A percentile compares a stretch with the other conserved stretches of the same genome.
These are phyloP conservation scores for Eupsittula cactorum DNA, from an alignment of 2,113 vertebrate species.

Conservation along the genomic window DNA sequence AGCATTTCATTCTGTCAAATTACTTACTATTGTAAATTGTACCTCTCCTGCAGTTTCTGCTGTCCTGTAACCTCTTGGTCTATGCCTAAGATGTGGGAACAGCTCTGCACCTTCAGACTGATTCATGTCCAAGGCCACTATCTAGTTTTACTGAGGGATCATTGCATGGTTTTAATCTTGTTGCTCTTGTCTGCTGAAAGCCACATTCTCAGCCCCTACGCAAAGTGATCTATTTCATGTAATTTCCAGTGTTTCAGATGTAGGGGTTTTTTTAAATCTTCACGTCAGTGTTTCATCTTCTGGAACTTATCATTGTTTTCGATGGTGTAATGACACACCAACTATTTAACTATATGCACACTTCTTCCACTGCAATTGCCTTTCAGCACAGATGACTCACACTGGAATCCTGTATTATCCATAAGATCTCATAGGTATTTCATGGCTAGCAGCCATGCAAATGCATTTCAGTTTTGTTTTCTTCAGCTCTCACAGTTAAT, in stretches of 20 bases:
- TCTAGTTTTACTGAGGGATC: not conserved
- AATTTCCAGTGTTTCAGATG: not conserved
- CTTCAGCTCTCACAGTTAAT: not conserved
- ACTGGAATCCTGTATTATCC: not conserved
- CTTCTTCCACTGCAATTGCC: not conserved
- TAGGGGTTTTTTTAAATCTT: not conserved
- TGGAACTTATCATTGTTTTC: not conserved
- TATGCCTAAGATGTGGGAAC: fast-evolving
- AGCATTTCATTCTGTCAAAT: not conserved
- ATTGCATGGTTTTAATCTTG: not conserved
- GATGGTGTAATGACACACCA: not conserved
- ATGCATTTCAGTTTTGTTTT: not conserved
- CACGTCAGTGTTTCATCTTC: not conserved
- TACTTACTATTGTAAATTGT: not conserved
- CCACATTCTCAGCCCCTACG: not conserved
- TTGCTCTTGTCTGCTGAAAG: not conserved
- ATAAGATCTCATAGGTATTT: not conserved
- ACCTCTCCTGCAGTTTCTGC: not conserved
- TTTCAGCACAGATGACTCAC: not conserved
- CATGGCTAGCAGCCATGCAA: not conserved
- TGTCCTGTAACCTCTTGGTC: not conserved
- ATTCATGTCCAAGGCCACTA: not conserved
- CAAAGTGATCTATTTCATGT: not conserved
- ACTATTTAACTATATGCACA: not conserved
- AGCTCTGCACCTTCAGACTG: not conserved